Percentiles rank a stretch among this genome's conserved stretches.
Evolutionary conservation across 2,113 vertebrate genomes (phyloP).

Genomic region (Prionailurus bengalensis): DNA sequence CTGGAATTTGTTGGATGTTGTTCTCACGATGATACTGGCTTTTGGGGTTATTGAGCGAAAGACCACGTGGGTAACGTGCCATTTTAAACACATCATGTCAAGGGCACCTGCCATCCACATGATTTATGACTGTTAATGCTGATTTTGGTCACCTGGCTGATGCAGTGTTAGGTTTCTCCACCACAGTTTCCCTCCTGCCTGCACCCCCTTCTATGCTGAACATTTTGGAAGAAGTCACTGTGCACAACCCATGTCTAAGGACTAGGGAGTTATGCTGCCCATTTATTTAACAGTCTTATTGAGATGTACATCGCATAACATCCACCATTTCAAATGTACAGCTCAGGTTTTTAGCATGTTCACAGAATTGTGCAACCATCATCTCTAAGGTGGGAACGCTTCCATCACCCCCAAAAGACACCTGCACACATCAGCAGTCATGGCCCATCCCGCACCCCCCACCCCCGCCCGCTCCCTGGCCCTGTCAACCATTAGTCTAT

Average conservation of each 20-base stretch:
- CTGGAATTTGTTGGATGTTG: neutral
- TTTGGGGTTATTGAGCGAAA: neutral
- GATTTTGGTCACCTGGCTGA: neutral
- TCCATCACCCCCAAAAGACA: neutral
- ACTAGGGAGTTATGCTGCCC: neutral
- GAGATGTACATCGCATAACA: neutral
- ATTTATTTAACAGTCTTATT: neutral
- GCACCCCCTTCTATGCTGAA: neutral
- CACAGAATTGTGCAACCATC: neutral
- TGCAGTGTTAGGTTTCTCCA: neutral
- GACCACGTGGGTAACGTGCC: neutral
- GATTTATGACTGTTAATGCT: rapidly evolving
- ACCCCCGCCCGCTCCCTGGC: no score
- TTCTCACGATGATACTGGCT: neutral
- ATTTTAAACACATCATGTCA: no score
- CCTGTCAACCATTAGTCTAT: neutral
- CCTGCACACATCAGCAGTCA: no score
- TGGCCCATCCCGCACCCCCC: no score
- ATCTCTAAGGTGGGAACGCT: neutral
- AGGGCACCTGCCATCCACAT: no score
- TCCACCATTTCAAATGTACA: neutral
- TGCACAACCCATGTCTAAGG: neutral
- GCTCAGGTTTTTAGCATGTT: neutral
- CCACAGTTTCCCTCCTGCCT: neutral
- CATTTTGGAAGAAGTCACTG: neutral